Conservation (phyloP, 2,113 vertebrate genomes). For the Microtus ochrogaster region DNA sequence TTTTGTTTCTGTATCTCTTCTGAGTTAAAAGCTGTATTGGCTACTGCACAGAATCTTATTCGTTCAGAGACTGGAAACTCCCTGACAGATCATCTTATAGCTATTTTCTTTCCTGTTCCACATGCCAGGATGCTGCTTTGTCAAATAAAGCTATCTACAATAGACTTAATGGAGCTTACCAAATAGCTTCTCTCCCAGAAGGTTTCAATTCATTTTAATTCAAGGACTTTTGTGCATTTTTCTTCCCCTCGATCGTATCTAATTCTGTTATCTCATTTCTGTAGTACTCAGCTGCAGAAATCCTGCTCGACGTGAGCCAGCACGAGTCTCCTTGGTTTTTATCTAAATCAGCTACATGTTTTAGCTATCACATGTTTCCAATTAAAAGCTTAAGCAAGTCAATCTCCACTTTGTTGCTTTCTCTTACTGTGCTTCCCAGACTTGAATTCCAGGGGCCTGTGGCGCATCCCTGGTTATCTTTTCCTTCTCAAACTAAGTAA, state of each 20-base stretch:
- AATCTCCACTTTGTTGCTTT: conserved; percentile 21
- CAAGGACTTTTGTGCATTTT: conserved; percentile 78
- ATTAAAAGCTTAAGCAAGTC: conserved; percentile 68
- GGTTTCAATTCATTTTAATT: conserved; percentile 83
- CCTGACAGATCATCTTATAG: conserved; percentile 81
- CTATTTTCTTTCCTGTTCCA: conserved; percentile 82
- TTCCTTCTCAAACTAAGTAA: conserved; percentile 53
- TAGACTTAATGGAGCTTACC: conserved; percentile 82
- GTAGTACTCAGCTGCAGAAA: conserved; percentile 70
- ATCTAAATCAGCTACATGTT: conserved; percentile 63
- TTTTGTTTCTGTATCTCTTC: conserved; percentile 77
- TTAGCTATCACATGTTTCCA: conserved; percentile 60
- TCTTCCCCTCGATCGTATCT: conserved; percentile 74
- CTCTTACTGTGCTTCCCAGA: neutral
- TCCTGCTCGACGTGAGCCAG: conserved; percentile 47
- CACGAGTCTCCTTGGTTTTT: conserved; percentile 46
- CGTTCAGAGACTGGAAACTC: conserved; percentile 75
- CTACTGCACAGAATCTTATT: conserved; percentile 65
- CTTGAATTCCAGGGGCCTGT: conserved; percentile 31
- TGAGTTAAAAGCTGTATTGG: conserved; percentile 75
- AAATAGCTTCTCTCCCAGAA: conserved; percentile 82
- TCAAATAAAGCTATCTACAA: conserved; percentile 82
- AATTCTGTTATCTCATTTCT: conserved; percentile 79
- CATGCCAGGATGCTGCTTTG: conserved; percentile 78
- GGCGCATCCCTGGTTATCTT: conserved; percentile 25